Base-by-base conservation (phyloP, 2,113 vertebrate species). In the Pterocles burchelli region DNA sequence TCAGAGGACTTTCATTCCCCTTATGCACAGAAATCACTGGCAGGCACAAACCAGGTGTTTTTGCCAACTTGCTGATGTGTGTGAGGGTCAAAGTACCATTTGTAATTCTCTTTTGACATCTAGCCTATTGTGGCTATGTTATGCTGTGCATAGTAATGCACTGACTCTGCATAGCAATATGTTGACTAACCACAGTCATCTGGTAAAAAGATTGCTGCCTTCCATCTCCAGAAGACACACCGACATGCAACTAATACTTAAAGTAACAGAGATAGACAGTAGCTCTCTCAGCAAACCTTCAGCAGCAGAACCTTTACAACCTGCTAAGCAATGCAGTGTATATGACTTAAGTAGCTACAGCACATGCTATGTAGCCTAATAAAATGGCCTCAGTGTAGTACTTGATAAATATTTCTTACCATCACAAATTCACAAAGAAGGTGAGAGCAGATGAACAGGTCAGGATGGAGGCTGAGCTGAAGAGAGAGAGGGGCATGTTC, bases 81-180 rank as follows among this genome's bases (percentile, higher is more conserved):
- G 28, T 36, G 68, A 83, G 71, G 72, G 57, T 89, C 80, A 89
- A 89, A 93, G 71, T 55, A 52, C 20, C 33, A 2, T 84, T 84
- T 92, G 43, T 70, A 65, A 61, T 89, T 95, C 77, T 85, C 49
- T 74, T 67, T 57, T 85, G 89, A 91, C 74, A 73, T n/a, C n/a
- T 57, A 88, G 71, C 88, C 88, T 96, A 13, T 79, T 88, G 92
- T 93, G 88, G 82, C 67, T 75, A 6, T 82, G 87, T 88, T 95
- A 46, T 15, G 66, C 91, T 87, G 66, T 91, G 70, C 89, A 58
- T 88, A 85, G 59, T 88, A 89, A 90, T 86, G 57, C 83, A 61
- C 74, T 89, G 91, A 86, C 81, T 94, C 61, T 76, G 81, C 89
- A 79, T 87, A 94, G 70, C 91, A 91, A 31, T 92, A 41, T 0